Evolutionary conservation across 2,797 vertebrate species (phyloP).

Genomic region (Crenichthys baileyi): DNA sequence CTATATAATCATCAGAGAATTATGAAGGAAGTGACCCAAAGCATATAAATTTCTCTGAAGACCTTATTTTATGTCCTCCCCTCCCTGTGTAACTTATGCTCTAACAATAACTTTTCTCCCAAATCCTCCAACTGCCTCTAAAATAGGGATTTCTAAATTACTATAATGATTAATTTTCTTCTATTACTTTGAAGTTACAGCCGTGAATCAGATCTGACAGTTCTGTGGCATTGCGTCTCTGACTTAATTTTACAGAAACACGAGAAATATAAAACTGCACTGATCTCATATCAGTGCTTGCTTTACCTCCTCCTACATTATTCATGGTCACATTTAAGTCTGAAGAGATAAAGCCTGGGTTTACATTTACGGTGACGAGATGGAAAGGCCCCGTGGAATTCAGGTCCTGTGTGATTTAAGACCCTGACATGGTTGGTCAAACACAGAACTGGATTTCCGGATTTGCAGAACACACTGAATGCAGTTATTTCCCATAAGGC

Average conservation of each 20-base stretch:
- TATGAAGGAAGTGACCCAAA: constrained; percentile 44
- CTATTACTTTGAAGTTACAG: constrained; percentile 35
- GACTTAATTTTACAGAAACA: constrained; percentile 51
- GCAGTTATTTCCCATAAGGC: constrained; percentile 64
- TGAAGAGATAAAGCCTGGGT: constrained; percentile 69
- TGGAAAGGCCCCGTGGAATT: constrained; percentile 60
- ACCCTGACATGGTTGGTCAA: constrained; percentile 74
- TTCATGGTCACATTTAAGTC: constrained; percentile 69
- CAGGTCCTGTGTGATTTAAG: constrained; percentile 70
- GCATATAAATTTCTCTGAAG: constrained; percentile 31
- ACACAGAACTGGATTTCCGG: constrained; percentile 54
- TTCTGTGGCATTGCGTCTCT: constrained; percentile 25
- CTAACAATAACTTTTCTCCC: constrained; percentile 24
- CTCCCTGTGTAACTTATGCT: constrained; percentile 4
- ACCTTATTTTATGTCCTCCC: constrained; percentile 26
- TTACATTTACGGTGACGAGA: constrained; percentile 74
- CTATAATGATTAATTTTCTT: constrained; percentile 37
- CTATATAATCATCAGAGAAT: constrained; percentile 48
- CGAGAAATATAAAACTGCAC: constrained; percentile 49
- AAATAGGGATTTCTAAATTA: constrained; percentile 22
- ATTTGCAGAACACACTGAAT: constrained; percentile 40
- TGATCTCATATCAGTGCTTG: constrained; percentile 51
- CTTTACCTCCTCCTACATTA: constrained; percentile 68
- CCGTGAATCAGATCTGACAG: constrained; percentile 58
- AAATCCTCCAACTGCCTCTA: constrained; percentile 32